Percentiles rank a stretch among this genome's conserved stretches.
Conservation (phyloP, 2,888 invertebrate species). For the Drosophila neotestacea region DNA sequence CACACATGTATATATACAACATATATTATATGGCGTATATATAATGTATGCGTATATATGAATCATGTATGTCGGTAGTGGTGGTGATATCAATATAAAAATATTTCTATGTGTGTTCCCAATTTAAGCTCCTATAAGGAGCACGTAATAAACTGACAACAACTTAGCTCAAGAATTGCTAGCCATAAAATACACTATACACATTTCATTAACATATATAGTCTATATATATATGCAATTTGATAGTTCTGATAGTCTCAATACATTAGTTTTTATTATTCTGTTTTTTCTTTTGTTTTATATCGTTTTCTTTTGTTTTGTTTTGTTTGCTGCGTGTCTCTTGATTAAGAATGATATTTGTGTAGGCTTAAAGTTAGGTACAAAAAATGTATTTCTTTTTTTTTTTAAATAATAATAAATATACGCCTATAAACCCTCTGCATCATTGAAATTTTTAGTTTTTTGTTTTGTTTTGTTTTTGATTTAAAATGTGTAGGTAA, state of each 20-base stretch:
- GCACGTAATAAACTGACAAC: constrained; percentile 67
- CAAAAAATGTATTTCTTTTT: constrained; percentile 33
- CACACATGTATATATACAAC: not conserved
- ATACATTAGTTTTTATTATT: constrained; percentile 34
- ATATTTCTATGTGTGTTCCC: constrained; percentile 67
- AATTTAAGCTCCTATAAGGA: constrained; percentile 74
- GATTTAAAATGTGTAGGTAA: constrained; percentile 37
- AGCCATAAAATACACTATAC: constrained; percentile 45
- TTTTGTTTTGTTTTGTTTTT: not conserved
- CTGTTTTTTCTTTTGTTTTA: not conserved
- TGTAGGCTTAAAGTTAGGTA: constrained; percentile 43
- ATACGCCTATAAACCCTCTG: constrained; percentile 30
- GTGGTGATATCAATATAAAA: constrained; percentile 46
- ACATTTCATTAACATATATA: constrained; percentile 36
- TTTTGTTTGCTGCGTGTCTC: constrained; percentile 26
- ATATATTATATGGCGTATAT: constrained; percentile 24
- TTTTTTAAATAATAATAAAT: constrained; percentile 44
- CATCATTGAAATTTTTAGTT: constrained; percentile 26
- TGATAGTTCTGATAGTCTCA: constrained; percentile 51
- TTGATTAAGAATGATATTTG: constrained; percentile 47
- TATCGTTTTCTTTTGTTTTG: too few relatives aligned
- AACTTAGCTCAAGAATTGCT: constrained; percentile 47
- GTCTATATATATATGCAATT: constrained; percentile 40
- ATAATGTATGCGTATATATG: constrained; percentile 19
- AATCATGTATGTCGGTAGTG: constrained; percentile 18